These are phyloP conservation scores for Thoracochromis brauschi DNA, from an alignment of 2,113 vertebrate genomes.

Conservation along the genomic window DNA sequence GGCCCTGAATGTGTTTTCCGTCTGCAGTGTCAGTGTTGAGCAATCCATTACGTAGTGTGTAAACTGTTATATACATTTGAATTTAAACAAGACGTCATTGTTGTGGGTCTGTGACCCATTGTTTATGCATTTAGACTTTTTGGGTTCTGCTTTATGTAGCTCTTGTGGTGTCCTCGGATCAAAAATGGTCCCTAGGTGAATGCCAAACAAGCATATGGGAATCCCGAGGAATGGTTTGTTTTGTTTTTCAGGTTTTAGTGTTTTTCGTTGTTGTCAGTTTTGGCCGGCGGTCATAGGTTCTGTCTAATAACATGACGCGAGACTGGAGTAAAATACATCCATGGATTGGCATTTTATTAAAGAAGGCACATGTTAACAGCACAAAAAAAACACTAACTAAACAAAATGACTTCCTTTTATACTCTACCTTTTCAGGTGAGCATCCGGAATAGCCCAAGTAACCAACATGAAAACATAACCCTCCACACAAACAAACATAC, in stretches of 20 bases:
- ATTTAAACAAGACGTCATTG: neutral
- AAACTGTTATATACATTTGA: neutral
- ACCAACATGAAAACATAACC: neutral
- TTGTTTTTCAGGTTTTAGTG: neutral
- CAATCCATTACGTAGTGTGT: neutral
- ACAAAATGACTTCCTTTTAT: neutral
- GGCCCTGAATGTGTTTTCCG: neutral
- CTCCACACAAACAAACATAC: neutral
- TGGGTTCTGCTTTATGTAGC: neutral
- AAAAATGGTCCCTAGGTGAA: neutral
- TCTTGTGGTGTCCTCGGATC: rapidly evolving
- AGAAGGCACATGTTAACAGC: neutral
- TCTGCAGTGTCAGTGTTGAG: neutral
- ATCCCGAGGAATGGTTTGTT: neutral
- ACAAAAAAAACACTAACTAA: neutral
- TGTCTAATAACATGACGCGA: neutral
- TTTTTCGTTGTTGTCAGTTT: neutral
- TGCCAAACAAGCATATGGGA: rapidly evolving
- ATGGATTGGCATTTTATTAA: neutral
- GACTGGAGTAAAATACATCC: neutral
- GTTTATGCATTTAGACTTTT: neutral
- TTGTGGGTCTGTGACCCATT: neutral
- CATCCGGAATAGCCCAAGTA: neutral
- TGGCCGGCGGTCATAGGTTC: neutral
- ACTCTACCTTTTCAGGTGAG: neutral